Base-by-base conservation (phyloP, 1,140 invertebrate species). In the Aphaenogaster floridana region DNA sequence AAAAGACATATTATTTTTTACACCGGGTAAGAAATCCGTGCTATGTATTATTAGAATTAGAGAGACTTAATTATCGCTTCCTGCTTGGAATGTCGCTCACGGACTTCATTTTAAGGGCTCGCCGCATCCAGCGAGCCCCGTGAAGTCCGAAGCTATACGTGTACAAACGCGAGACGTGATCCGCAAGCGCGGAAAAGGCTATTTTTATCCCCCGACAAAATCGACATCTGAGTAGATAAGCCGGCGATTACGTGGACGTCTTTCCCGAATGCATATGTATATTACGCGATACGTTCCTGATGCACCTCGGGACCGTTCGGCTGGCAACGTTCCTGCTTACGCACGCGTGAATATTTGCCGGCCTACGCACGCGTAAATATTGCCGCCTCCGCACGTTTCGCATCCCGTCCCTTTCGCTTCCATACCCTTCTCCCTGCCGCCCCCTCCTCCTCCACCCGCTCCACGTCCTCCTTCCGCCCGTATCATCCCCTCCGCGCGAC, bases 361-460 rank as follows among this genome's bases (percentile, higher is more conserved):
- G 91, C 90, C 79, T 91, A 92, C 91, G 90, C 92, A 91, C 92
- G 92, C 92, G 92, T 92, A 90, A 90, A 92, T 88, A 91, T 92
- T 90, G 86, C 72, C 89, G 81, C 76, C 72, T 68, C 79, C 88
- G 42, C 64, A 90, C 81, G 77, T 78, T 87, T 80, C 71, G 39
- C 59, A 57, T 63, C 74, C 84, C 87, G 54, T 61, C 39, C 79
- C 79, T 57, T 36, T 57, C 39, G 17, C 48, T 81, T 42, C n/a
- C 63, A 8, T n/a, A 13, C 63, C n/a, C 34, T 21, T 15, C 34
- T 42, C 48, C 34, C 36, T 15, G 15, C 7, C 34, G 11, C 28
- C 21, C 21, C 42, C 48, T 52, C 66, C 48, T 54, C 21, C 13
- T 34, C n/a, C 34, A 11, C 34, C 61, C 28, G 0, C 36, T 39